Conservation (phyloP, 1,140 invertebrate species). For the Zaprionus ornatus region DNA sequence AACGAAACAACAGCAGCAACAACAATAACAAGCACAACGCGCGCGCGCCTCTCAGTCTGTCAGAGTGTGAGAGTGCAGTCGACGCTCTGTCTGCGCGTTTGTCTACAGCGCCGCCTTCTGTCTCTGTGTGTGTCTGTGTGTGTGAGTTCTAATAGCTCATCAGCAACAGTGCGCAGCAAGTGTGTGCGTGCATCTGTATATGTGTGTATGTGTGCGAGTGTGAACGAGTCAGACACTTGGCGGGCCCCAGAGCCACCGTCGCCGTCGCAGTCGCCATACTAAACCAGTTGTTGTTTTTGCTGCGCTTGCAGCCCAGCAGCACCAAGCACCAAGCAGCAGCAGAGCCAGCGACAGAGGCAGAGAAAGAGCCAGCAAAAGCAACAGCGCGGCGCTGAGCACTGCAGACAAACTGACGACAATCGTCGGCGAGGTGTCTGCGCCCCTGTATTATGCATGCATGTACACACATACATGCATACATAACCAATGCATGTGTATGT, state of each 20-base stretch:
- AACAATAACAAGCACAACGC: constrained; percentile 12
- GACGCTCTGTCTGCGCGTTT: constrained; percentile 41
- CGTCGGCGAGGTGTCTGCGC: constrained; percentile 75
- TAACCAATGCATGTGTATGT: constrained; percentile 11
- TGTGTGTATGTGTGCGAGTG: constrained; percentile 43
- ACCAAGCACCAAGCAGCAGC: constrained; percentile 20
- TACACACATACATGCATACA: background rate
- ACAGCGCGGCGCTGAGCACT: constrained; percentile 63
- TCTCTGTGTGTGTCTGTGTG: background rate
- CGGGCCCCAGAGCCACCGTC: constrained; percentile 37
- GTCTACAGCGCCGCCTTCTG: constrained; percentile 9
- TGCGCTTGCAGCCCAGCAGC: constrained; percentile 36
- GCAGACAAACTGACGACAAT: constrained; percentile 80
- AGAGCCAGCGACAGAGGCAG: constrained; percentile 6
- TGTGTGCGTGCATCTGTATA: constrained; percentile 44
- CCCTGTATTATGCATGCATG: constrained; percentile 39
- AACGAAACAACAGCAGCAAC: constrained; percentile 20
- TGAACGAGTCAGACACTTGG: constrained; percentile 58
- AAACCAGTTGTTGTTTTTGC: constrained; percentile 19
- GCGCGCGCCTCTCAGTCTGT: constrained; percentile 45
- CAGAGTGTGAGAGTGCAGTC: constrained; percentile 45
- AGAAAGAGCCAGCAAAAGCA: constrained; percentile 3
- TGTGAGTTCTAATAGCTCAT: constrained; percentile 50
- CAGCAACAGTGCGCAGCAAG: constrained; percentile 43
- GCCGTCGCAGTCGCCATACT: constrained; percentile 20